Evolutionary conservation across 2,797 vertebrate species (phyloP).

Genomic region (Manis javanica): DNA sequence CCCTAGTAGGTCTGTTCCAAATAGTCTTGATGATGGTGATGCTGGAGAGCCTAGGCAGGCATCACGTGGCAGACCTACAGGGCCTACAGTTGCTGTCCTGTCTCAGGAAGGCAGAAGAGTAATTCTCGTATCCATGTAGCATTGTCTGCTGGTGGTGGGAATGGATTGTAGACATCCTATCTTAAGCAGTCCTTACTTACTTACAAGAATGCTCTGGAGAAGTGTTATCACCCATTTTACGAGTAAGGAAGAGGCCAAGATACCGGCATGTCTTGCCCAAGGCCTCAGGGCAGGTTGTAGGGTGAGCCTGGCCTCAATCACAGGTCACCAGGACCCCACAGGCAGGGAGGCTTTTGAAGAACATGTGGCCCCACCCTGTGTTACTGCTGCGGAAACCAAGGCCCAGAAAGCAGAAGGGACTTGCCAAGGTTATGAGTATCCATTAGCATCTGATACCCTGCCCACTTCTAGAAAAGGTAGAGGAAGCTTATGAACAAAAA

Average conservation of each 20-base stretch:
- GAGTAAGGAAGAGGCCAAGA: background rate
- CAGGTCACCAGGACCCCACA: background rate
- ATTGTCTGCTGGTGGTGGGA: too few relatives aligned
- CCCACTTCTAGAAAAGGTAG: background rate
- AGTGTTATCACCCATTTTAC: background rate
- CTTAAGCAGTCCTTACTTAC: background rate
- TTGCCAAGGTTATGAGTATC: fast-evolving
- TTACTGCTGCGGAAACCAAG: background rate
- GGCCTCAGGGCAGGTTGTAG: background rate
- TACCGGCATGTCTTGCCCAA: background rate
- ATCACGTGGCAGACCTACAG: background rate
- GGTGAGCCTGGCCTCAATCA: background rate
- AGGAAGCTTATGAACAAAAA: background rate
- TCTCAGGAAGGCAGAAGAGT: background rate
- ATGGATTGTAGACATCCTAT: background rate
- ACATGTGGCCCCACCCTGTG: fast-evolving
- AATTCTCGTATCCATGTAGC: fast-evolving
- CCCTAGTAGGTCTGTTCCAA: background rate
- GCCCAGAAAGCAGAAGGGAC: background rate
- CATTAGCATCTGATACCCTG: background rate
- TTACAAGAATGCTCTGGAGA: background rate
- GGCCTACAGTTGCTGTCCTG: background rate
- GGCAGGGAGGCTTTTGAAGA: background rate
- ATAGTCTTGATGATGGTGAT: background rate
- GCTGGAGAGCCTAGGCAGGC: fast-evolving